phyloP scores from a whole-genome alignment of 1,140 invertebrate genomes.

The Drosophila orosa region DNA sequence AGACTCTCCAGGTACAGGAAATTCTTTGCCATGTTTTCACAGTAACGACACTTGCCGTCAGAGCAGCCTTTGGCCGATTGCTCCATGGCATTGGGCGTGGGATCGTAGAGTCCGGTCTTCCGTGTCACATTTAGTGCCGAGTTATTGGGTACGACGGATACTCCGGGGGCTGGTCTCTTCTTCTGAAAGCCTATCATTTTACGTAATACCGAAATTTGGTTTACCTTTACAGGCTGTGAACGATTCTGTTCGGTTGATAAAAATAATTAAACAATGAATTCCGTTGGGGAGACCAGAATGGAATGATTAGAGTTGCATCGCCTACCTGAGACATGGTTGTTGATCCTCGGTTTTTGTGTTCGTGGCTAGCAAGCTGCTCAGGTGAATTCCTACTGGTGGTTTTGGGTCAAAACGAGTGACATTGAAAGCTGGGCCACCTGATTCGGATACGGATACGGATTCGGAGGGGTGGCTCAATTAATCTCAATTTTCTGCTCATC shows the following conservation, averaged over 20 bases:
- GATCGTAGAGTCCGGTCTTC: constrained; percentile 41
- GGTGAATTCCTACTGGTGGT: neutral
- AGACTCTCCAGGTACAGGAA: constrained; percentile 79
- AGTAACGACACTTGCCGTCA: constrained; percentile 62
- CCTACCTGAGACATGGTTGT: constrained; percentile 55
- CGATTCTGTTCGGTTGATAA: constrained; percentile 25
- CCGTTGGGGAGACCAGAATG: neutral
- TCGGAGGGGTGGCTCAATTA: constrained; percentile 13
- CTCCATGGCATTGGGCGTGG: constrained; percentile 48
- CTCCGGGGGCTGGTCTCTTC: constrained; percentile 47
- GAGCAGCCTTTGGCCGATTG: constrained; percentile 19
- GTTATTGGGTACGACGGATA: constrained; percentile 72
- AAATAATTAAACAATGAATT: constrained; percentile 4
- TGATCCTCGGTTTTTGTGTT: neutral
- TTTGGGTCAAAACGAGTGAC: constrained; percentile 1
- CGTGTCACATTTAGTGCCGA: constrained; percentile 58
- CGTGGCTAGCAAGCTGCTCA: constrained; percentile 1
- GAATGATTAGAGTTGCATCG: constrained; percentile 9
- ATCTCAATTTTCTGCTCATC: constrained; percentile 37
- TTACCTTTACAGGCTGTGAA: constrained; percentile 53
- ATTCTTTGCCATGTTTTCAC: constrained; percentile 81
- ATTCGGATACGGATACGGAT: neutral
- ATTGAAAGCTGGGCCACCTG: constrained; percentile 21
- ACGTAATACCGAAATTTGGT: constrained; percentile 76
- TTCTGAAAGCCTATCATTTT: constrained; percentile 76